These are phyloP conservation scores for Cartodere bifasciata DNA, from an alignment of 2,888 invertebrate genomes.

Conservation along the genomic window DNA sequence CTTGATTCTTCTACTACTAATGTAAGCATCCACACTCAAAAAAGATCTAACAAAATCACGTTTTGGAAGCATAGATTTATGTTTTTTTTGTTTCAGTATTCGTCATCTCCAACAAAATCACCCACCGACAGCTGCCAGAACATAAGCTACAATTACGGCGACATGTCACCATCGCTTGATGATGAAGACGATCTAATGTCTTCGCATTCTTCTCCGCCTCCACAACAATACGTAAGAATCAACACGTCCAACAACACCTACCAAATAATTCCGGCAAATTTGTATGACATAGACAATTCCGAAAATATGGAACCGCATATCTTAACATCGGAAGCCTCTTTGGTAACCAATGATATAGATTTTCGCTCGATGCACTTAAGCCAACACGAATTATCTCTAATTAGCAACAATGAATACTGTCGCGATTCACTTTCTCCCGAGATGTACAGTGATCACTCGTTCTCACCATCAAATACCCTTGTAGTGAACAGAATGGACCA, in stretches of 20 bases:
- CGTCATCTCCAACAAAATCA: conserved; percentile 29
- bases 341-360: conserved; percentile 40
- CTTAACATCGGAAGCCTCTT: conserved; percentile 28
- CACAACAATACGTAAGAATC: conserved; percentile 46
- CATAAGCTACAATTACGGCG: conserved; percentile 24
- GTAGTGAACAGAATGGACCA: no score
- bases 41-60: no score
- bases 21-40: no score
- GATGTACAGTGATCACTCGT: conserved; percentile 32
- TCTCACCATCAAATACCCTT: conserved; percentile 29
- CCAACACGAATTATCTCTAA: conserved; percentile 42
- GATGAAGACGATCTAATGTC: conserved; percentile 39
- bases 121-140: no score
- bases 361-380: conserved; percentile 40
- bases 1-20: no score
- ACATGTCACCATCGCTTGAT: conserved; percentile 38
- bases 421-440: conserved; percentile 29
- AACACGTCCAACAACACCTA: conserved; percentile 47
- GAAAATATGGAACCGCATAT: conserved; percentile 26
- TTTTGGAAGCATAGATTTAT: no score
- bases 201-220: conserved; percentile 36
- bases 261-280: conserved; percentile 45
- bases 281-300: conserved; percentile 48
- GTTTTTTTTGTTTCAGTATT: no score
- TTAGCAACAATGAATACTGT: conserved; percentile 29